Base-by-base conservation (phyloP, 2,888 invertebrate genomes). In the Julus scanicus region DNA sequence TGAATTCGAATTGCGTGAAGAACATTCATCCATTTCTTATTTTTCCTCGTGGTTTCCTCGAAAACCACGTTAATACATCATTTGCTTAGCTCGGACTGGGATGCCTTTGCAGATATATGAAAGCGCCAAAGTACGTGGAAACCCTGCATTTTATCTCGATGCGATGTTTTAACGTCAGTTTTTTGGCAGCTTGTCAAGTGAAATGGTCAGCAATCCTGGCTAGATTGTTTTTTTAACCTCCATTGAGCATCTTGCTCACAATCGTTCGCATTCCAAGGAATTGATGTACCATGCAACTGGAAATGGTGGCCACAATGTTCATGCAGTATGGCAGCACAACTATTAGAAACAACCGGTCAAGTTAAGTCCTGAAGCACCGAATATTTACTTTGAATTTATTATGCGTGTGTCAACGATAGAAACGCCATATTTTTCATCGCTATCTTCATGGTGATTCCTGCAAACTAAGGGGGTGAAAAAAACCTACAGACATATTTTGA, bases 391-490 rank as follows among this genome's bases (percentile, higher is more conserved):
- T 29, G 71, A 29, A 71, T 71, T 29, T 71, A 71, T 71, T 71
- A 71, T 71, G 71, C 71, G 29, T 2, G 29, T 71, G 71, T 29
- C 9, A 20, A 29, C 20, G 71, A 71, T 71, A 71, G 71, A 13
- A 71, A 71, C 29, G 71, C 29, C 71, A 29, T 71, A 71, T 71
- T 29, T 29, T 71, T 71, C 71, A 71, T 71, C 71, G 71, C 71
- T 71, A 71, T 71, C 71, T 71, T 71, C 29, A 71, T 71, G 71
- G 71, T 71, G 71, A 71, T 71, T 71, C 29, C 71, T 71, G 29
- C 11, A 29, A 29, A 29, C 71, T 71, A 29, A 20, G 5, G 9
- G n/a, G 29, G 29, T n/a, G 57, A 29, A 71, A 29, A 71, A 71
- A 20, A 2, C 29, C 29, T n/a, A 4, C 71, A 29, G 71, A 71